These are phyloP conservation scores for Philaethria dido DNA, from an alignment of 2,888 invertebrate species.

Conservation along the genomic window DNA sequence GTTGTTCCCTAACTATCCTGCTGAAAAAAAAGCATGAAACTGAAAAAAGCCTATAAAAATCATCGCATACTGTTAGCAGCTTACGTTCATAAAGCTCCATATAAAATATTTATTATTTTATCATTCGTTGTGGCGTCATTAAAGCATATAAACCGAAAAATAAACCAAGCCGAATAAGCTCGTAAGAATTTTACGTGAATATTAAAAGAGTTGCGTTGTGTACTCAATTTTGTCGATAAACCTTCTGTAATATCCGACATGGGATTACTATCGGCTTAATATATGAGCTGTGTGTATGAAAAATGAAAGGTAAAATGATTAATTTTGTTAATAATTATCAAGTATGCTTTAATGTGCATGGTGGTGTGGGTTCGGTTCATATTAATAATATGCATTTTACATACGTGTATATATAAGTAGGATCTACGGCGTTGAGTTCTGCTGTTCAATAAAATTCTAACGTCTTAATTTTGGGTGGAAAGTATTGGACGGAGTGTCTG, in stretches of 20 bases:
- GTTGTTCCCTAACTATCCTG: no score
- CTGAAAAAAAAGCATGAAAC: no score
- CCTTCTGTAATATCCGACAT: slow-evolving; percentile 24
- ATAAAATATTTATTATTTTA: slow-evolving; percentile 25
- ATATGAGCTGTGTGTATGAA: slow-evolving; percentile 9
- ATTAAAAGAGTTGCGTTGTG: slow-evolving; percentile 35
- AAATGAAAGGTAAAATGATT: background rate
- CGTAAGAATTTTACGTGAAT: slow-evolving; percentile 38
- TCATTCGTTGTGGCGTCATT: slow-evolving; percentile 22
- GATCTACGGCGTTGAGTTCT: no score
- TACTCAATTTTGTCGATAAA: slow-evolving; percentile 34
- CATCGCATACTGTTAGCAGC: background rate
- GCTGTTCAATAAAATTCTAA: no score
- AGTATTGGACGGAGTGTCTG: no score
- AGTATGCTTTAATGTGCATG: background rate
- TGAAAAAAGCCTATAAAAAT: background rate
- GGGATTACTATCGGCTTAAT: slow-evolving; percentile 30
- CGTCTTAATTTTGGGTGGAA: no score
- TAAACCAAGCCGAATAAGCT: slow-evolving; percentile 27
- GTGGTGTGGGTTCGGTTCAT: no score
- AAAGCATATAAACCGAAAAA: slow-evolving; percentile 18
- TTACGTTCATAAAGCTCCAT: background rate
- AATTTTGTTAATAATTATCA: slow-evolving; percentile 10
- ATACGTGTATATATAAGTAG: no score
- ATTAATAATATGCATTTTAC: no score